phyloP scores from a whole-genome alignment of 2,113 vertebrate species.

The Neolamprologus longior region DNA sequence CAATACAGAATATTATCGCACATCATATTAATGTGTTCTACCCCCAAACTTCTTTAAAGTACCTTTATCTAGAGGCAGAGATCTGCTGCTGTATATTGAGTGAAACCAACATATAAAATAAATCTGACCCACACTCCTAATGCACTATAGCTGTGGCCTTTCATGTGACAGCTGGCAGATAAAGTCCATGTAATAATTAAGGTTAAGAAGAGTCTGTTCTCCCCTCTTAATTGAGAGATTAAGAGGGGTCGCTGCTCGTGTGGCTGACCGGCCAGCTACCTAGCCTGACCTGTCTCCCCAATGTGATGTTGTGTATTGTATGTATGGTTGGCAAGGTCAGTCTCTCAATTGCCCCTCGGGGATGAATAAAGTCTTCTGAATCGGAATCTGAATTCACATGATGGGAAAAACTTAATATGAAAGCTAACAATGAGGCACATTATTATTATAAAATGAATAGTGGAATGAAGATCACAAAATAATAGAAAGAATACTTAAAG shows the following conservation, averaged over 20 bases:
- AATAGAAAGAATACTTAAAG: background rate
- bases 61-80: background rate
- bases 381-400: background rate
- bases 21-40: background rate
- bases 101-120: background rate
- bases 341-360: background rate
- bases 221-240: background rate
- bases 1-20: background rate
- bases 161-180: constrained; percentile 29
- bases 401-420: background rate
- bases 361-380: background rate
- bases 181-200: background rate
- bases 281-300: background rate
- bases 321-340: background rate
- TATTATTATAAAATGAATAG: background rate
- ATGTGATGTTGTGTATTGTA: background rate
- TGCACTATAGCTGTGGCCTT: background rate
- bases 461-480: background rate
- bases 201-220: background rate
- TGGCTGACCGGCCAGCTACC: background rate
- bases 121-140: background rate
- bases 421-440: background rate
- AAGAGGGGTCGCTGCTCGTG: background rate
- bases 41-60: background rate
- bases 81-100: background rate